Evolutionary conservation across 2,888 invertebrate species (phyloP).

Genomic region (Limenitis camilla): DNA sequence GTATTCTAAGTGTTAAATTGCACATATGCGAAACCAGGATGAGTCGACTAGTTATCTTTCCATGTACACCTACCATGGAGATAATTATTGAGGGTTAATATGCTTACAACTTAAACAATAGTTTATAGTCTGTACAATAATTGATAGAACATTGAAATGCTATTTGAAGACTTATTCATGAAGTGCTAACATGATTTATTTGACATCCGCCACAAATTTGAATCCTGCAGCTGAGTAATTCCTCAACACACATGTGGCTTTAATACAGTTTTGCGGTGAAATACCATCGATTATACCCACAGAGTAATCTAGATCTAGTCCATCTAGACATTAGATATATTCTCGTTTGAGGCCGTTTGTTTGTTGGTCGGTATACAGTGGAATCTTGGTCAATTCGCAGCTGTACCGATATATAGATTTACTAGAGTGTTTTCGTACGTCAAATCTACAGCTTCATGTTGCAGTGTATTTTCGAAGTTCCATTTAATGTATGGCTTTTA

Average conservation of each 20-base stretch:
- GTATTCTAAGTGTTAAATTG: too few relatives aligned
- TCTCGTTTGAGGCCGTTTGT: neutral
- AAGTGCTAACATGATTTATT: conserved; percentile 25
- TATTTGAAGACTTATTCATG: conserved; percentile 21
- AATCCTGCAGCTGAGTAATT: conserved; percentile 24
- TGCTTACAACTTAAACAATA: too few relatives aligned
- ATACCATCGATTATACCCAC: neutral
- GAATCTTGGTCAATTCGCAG: conserved; percentile 23
- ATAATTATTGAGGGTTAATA: too few relatives aligned
- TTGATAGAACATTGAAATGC: conserved; percentile 8
- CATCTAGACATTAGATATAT: too few relatives aligned
- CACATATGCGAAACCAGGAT: too few relatives aligned
- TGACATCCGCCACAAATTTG: conserved; percentile 24
- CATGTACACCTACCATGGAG: too few relatives aligned
- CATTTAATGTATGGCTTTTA: conserved; percentile 6
- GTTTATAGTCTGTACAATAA: neutral
- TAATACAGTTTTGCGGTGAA: conserved; percentile 14
- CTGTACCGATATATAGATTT: conserved; percentile 20
- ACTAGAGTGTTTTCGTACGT: conserved; percentile 14
- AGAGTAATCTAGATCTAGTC: conserved; percentile 1
- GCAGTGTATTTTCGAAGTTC: conserved; percentile 6
- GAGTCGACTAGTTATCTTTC: too few relatives aligned
- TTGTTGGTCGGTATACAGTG: conserved; percentile 7
- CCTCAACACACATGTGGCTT: conserved; percentile 23
- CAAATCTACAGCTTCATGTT: conserved; percentile 13